Evolutionary conservation across 30 jellyfish, hydroid and myxozoan genomes (phyloP).

Genomic region (Hydra vulgaris): DNA sequence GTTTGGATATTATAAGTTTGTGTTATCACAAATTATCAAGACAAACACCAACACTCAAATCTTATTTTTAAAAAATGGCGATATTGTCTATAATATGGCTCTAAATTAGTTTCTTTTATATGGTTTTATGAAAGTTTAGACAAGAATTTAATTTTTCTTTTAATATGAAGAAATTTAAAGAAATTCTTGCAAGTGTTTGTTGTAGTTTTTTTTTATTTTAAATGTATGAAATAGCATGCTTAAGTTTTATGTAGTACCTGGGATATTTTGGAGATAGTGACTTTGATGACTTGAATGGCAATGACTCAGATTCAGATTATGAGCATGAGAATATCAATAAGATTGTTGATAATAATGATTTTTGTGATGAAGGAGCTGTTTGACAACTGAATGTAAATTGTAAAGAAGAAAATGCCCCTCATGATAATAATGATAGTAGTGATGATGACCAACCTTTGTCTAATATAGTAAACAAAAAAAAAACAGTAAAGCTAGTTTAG

Average conservation of each 20-base stretch:
- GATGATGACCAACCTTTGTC: too few relatives aligned
- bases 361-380: too few relatives aligned
- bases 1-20: background rate
- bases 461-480: too few relatives aligned
- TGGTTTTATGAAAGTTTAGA: too few relatives aligned
- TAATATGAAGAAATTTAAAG: background rate
- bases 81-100: background rate
- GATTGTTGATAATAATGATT: background rate
- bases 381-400: too few relatives aligned
- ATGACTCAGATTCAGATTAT: conserved; percentile 5
- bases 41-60: too few relatives aligned
- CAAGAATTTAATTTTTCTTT: background rate
- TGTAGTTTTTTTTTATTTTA: background rate
- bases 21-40: background rate
- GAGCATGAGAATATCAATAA: background rate
- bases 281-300: conserved; percentile 7
- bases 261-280: conserved; percentile 12
- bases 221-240: background rate
- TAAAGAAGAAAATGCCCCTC: too few relatives aligned
- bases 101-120: background rate
- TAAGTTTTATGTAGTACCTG: background rate
- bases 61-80: too few relatives aligned
- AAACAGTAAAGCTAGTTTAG: too few relatives aligned
- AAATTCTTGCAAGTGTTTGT: background rate
- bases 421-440: too few relatives aligned